Percentiles rank a stretch among this genome's conserved stretches.
These are phyloP conservation scores for Heliconius hortense DNA, from an alignment of 2,888 invertebrate species.

Conservation along the genomic window DNA sequence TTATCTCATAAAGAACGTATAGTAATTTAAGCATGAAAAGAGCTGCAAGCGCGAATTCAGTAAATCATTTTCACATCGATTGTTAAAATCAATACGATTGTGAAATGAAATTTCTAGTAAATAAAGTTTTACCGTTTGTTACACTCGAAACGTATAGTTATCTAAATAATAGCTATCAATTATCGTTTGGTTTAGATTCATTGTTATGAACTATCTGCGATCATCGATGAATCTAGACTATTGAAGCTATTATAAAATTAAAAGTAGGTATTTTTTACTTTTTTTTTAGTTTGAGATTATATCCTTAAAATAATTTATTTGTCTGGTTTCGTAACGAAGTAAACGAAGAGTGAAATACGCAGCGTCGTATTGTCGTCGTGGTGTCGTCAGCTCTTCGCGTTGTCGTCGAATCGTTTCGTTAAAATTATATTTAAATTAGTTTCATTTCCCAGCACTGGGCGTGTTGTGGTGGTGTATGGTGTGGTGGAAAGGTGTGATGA, in stretches of 20 bases:
- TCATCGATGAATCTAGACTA: slow-evolving; percentile 48
- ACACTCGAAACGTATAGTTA: slow-evolving; percentile 27
- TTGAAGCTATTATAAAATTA: not conserved
- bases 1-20: not conserved
- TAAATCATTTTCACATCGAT: slow-evolving; percentile 12
- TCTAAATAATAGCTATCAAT: slow-evolving; percentile 53
- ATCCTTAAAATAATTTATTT: too few relatives aligned
- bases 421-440: too few relatives aligned
- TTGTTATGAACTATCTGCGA: slow-evolving; percentile 53
- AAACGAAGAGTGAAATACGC: too few relatives aligned
- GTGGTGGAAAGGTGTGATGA: too few relatives aligned
- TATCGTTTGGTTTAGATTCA: slow-evolving; percentile 51
- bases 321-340: too few relatives aligned
- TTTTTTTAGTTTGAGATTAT: not conserved
- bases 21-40: not conserved
- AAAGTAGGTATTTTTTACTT: not conserved
- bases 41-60: not conserved
- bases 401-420: too few relatives aligned
- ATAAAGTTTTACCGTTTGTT: slow-evolving; percentile 26
- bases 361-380: too few relatives aligned
- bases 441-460: too few relatives aligned
- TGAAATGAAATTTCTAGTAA: slow-evolving; percentile 13
- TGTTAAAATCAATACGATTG: not conserved
- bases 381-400: too few relatives aligned
- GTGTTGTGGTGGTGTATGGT: too few relatives aligned